phyloP scores from a whole-genome alignment of 2,113 vertebrate genomes.

The Amphiprion ocellaris region DNA sequence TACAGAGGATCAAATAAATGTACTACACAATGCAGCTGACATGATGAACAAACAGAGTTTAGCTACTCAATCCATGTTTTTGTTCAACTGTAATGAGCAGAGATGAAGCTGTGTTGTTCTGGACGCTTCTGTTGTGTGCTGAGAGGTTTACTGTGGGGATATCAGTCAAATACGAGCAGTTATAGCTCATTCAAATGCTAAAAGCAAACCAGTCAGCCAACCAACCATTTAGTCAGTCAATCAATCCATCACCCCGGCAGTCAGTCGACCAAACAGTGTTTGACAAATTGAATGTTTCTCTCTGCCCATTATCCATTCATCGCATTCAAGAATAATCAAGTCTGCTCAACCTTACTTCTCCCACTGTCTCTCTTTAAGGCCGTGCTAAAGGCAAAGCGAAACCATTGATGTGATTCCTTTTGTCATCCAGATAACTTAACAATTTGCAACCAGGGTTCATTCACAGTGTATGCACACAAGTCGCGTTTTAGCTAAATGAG shows the following conservation, averaged over 20 bases:
- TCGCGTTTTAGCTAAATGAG: constrained; percentile 55
- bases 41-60: constrained; percentile 18
- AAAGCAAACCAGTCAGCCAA: constrained; percentile 35
- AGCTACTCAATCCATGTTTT: constrained; percentile 1
- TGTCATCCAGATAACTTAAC: constrained; percentile 55
- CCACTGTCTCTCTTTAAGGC: constrained; percentile 3
- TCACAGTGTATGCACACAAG: constrained; percentile 38
- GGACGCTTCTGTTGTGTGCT: constrained; percentile 4
- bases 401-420: constrained; percentile 53
- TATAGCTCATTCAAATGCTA: constrained; percentile 46
- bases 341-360: constrained; percentile 9
- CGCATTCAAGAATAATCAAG: constrained; percentile 67
- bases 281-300: constrained; percentile 68
- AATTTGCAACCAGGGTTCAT: constrained; percentile 34
- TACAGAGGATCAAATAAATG: not conserved
- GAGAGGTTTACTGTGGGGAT: constrained; percentile 17
- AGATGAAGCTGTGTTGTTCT: constrained; percentile 13
- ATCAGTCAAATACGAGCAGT: constrained; percentile 39
- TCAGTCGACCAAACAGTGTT: constrained; percentile 36
- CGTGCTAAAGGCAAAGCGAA: constrained; percentile 35
- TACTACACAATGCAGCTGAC: constrained; percentile 23
- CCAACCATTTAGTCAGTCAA: constrained; percentile 42
- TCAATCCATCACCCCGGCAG: constrained; percentile 44
- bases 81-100: constrained; percentile 9
- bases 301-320: constrained; percentile 58